Evolutionary conservation across 2,113 vertebrate genomes (phyloP).

Genomic region (Clarias batrachus): DNA sequence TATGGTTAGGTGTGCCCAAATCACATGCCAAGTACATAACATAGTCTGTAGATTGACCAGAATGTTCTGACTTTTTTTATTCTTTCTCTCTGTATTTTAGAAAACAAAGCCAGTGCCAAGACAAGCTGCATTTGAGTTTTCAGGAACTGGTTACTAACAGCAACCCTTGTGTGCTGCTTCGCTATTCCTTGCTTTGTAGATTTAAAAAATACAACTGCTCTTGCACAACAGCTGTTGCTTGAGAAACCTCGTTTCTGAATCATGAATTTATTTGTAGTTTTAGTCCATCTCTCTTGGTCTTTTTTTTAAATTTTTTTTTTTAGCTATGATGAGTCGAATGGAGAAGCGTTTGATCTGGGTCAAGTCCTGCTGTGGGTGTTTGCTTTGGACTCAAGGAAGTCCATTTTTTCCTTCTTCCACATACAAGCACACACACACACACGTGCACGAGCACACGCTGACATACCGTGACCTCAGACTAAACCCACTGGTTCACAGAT

Average conservation of each 20-base stretch:
- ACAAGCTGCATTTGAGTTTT: constrained; percentile 12
- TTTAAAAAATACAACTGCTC: constrained; percentile 49
- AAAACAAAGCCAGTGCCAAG: background rate
- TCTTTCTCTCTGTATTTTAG: background rate
- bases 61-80: background rate
- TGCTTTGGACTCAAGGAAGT: constrained; percentile 25
- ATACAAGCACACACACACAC: constrained; percentile 22
- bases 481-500: background rate
- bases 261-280: constrained; percentile 74
- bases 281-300: constrained; percentile 63
- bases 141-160: constrained; percentile 28
- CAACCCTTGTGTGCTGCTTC: background rate
- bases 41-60: background rate
- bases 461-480: constrained; percentile 29
- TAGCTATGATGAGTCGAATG: constrained; percentile 68
- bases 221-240: constrained; percentile 66
- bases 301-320: constrained; percentile 58
- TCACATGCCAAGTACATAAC: background rate
- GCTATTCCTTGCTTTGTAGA: background rate
- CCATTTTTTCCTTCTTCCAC: background rate
- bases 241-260: constrained; percentile 68
- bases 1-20: background rate
- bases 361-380: constrained; percentile 37
- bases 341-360: constrained; percentile 61
- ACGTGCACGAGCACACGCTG: constrained; percentile 1